Base-by-base conservation (phyloP, 2,797 vertebrate species). In the Neoniphon sammara region DNA sequence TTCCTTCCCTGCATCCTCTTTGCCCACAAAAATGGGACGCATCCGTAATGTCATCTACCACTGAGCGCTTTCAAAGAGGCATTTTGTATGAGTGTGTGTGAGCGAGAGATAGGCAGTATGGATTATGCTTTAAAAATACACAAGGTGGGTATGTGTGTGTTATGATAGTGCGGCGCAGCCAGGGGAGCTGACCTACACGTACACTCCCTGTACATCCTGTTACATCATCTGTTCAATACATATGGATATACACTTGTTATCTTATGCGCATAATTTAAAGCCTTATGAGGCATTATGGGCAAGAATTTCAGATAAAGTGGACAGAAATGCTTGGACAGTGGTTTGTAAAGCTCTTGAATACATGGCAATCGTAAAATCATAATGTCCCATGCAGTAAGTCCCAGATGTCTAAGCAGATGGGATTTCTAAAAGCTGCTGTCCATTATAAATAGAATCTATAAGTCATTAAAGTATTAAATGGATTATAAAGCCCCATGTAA, bases 341-440 rank as follows among this genome's bases (percentile, higher is more conserved):
- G 15, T 49, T 58, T 61, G 4, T 20, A 56, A 14, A 14, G 12
- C 10, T 64, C 15, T 17, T 12, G 52, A 58, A 80, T 75, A 77
- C 56, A 66, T 75, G 11, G 27, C 25, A n/a, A 50, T 30, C 21
- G 15, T 62, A 70, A 14, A 67, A 70, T 21, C 64, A 10, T 68
- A 57, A 72, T 63, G 27, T 20, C 17, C 10, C 1, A 1, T 5
- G 18, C n/a, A 46, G 21, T 6, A 30, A 42, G 23, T 23, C 18
- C 69, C 80, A 75, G 78, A 55, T 75, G 75, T 66, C 25, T 20
- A 4, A 52, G n/a, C 75, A 83, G 69, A 62, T 78, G 77, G 36
- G 2, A 63, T 70, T 57, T 6, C 21, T 23, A 54, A 17, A 20
- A 67, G 62, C 23, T 47, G 62, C 23, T 47, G 34, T 52, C 12